These are phyloP conservation scores for Argyrosomus japonicus DNA, from an alignment of 2,113 vertebrate species.

Conservation along the genomic window DNA sequence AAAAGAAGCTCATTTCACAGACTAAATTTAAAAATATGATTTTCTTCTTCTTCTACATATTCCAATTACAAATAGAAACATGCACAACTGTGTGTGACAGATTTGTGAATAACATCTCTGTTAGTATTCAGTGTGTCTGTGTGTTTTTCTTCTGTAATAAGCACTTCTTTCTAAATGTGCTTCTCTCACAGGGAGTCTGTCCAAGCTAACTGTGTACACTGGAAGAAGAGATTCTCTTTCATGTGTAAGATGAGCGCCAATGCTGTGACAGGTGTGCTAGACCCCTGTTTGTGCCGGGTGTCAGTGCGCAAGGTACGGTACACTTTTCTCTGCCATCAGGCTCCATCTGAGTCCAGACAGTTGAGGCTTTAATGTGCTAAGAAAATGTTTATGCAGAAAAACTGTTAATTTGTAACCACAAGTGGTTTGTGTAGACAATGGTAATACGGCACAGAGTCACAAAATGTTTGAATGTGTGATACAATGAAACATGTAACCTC, in stretches of 20 bases:
- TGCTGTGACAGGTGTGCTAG: slow-evolving; percentile 90
- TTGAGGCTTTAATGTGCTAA: not conserved
- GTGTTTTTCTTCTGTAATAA: slow-evolving; percentile 5
- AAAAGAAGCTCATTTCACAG: not conserved
- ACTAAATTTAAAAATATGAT: not conserved
- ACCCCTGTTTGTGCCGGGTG: slow-evolving; percentile 92
- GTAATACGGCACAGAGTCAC: not conserved
- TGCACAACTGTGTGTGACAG: not conserved
- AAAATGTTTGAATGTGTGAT: not conserved
- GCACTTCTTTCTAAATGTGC: not conserved
- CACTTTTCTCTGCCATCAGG: not conserved
- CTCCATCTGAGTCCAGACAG: not conserved
- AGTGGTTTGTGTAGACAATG: not conserved
- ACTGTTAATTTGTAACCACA: slow-evolving; percentile 37
- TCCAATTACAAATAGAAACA: not conserved
- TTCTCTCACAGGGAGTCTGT: slow-evolving; percentile 88
- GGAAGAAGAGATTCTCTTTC: slow-evolving; percentile 94
- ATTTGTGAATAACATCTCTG: not conserved
- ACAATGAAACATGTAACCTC: slow-evolving; percentile 8
- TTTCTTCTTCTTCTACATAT: not conserved
- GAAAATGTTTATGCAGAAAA: slow-evolving; percentile 4
- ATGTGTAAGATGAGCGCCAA: slow-evolving; percentile 95
- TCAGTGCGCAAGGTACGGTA: slow-evolving; percentile 93
- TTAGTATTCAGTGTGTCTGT: not conserved
- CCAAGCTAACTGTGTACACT: slow-evolving; percentile 93